These are phyloP conservation scores for Todus mexicanus DNA, from an alignment of 2,797 vertebrate genomes.

Conservation along the genomic window DNA sequence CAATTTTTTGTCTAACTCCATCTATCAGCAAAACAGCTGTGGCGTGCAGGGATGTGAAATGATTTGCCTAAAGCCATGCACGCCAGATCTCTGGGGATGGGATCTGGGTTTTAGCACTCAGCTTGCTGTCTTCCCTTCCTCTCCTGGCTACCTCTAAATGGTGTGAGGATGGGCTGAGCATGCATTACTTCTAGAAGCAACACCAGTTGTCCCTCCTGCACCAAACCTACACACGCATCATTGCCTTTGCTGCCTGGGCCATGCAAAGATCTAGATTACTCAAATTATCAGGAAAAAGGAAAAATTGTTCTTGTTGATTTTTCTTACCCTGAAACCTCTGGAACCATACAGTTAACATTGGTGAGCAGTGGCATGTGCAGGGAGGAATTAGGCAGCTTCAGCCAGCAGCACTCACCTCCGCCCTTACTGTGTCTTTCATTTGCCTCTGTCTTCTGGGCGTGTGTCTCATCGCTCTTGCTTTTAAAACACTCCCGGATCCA, in stretches of 20 bases:
- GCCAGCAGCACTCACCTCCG: not conserved
- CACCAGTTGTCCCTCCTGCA: not conserved
- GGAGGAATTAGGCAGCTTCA: not conserved
- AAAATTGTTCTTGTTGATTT: not conserved
- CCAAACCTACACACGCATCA: too few species aligned
- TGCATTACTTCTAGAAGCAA: not conserved
- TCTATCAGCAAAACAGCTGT: not conserved
- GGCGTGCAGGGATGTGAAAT: not conserved
- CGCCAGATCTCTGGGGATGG: not conserved
- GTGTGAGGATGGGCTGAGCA: not conserved
- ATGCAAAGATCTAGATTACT: not conserved
- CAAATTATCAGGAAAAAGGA: not conserved
- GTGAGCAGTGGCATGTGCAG: fast-evolving
- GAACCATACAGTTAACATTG: fast-evolving
- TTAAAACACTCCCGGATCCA: not conserved
- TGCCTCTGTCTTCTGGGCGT: not conserved
- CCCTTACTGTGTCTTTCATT: not conserved
- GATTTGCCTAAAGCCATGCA: not conserved
- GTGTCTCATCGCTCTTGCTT: not conserved
- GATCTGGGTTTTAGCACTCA: not conserved
- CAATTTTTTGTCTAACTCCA: not conserved
- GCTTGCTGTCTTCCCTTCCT: not conserved
- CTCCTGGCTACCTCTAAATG: not conserved
- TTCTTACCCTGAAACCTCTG: not conserved
- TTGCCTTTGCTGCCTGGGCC: not conserved